Conservation (phyloP, 1,140 invertebrate genomes). For the Drosophila bipectinata region DNA sequence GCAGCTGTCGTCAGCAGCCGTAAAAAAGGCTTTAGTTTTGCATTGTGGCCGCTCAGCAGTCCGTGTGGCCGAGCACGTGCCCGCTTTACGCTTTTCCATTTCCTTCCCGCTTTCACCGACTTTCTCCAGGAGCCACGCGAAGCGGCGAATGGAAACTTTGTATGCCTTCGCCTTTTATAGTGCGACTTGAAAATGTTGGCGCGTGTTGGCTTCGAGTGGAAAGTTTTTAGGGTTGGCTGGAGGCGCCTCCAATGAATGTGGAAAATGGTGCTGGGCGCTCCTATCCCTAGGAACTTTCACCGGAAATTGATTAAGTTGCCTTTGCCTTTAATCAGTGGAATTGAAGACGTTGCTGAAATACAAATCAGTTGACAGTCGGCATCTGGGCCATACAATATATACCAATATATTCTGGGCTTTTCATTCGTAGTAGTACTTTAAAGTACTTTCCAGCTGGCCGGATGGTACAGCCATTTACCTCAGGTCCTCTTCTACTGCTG, state of each 20-base stretch:
- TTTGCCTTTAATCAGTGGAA: constrained; percentile 61
- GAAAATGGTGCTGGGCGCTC: not conserved
- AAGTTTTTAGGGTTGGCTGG: constrained; percentile 25
- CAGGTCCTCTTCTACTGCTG: constrained; percentile 3
- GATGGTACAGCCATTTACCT: not conserved
- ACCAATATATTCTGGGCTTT: not conserved
- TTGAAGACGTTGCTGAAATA: constrained; percentile 53
- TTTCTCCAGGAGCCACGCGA: not conserved
- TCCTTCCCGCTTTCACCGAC: not conserved
- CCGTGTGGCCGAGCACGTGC: constrained; percentile 45
- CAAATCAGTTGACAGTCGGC: constrained; percentile 56
- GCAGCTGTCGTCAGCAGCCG: constrained; percentile 77
- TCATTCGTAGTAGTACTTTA: constrained; percentile 17
- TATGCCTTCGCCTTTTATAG: constrained; percentile 13
- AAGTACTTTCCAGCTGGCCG: constrained; percentile 12
- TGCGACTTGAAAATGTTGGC: constrained; percentile 39
- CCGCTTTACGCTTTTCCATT: constrained; percentile 3
- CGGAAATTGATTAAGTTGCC: constrained; percentile 77
- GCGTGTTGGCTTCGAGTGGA: constrained; percentile 42
- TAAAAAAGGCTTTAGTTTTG: constrained; percentile 78
- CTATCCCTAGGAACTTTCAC: constrained; percentile 31
- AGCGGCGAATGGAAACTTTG: constrained; percentile 46
- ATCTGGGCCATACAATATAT: constrained; percentile 8
- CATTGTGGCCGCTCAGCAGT: constrained; percentile 54
- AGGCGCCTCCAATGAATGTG: not conserved